A percentile compares a stretch with the other conserved stretches of the same genome.
Evolutionary conservation across 2,113 vertebrate genomes (phyloP).

Genomic region (Calypte anna): DNA sequence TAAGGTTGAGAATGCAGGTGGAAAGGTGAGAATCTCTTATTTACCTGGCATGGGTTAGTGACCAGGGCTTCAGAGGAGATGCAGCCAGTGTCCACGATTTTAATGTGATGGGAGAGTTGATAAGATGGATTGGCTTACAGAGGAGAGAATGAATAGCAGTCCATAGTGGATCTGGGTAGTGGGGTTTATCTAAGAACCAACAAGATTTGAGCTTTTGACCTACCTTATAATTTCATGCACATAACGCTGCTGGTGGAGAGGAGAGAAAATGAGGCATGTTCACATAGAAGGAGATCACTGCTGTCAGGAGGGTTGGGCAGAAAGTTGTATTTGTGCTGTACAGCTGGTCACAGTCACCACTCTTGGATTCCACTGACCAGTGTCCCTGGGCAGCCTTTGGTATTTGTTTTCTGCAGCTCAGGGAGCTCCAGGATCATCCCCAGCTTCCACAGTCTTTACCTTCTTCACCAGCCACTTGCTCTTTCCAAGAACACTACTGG

Average conservation of each 20-base stretch:
- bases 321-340: background rate
- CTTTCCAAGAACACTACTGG: background rate
- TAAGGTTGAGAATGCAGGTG: background rate
- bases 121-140: background rate
- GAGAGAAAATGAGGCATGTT: background rate
- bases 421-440: background rate
- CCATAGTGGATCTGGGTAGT: background rate
- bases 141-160: background rate
- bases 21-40: background rate
- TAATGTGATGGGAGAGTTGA: background rate
- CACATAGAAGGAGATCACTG: background rate
- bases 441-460: background rate
- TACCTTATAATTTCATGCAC: background rate
- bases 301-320: background rate
- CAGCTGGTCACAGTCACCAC: background rate
- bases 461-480: background rate
- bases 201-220: background rate
- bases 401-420: background rate
- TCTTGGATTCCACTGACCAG: accelerated
- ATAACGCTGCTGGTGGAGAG: background rate
- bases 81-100: background rate
- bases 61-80: background rate
- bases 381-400: background rate
- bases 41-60: background rate
- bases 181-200: background rate